phyloP scores from a whole-genome alignment of 2,113 vertebrate genomes.

The Aleadryas rufinucha region DNA sequence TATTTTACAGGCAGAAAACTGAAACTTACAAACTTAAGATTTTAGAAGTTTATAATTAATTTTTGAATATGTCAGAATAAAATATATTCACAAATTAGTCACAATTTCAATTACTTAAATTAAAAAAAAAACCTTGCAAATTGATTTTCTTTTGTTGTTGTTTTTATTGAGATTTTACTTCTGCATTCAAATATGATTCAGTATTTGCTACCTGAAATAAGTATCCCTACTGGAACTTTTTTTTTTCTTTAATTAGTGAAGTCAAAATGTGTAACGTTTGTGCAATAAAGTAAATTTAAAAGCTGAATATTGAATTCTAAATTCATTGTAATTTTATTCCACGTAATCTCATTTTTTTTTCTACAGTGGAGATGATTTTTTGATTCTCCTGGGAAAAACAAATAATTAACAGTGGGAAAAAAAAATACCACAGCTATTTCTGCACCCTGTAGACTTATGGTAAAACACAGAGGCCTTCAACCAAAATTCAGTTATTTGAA shows the following conservation, averaged over 20 bases:
- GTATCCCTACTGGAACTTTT: not conserved
- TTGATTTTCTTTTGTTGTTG: accelerated
- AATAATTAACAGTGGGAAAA: not conserved
- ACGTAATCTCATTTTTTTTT: not conserved
- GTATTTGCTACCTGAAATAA: not conserved
- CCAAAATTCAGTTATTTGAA: not conserved
- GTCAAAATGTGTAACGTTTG: not conserved
- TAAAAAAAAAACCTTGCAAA: not conserved
- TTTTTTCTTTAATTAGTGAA: not conserved
- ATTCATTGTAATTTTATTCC: not conserved
- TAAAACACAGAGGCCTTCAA: not conserved
- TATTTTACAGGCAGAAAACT: not conserved
- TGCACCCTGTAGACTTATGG: not conserved
- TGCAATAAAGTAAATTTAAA: not conserved
- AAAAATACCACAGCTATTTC: not conserved
- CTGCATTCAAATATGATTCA: not conserved
- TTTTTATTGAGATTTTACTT: not conserved
- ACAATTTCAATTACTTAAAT: not conserved
- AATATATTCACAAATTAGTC: not conserved
- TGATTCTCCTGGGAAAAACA: not conserved
- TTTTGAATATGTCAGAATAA: not conserved
- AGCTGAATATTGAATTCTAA: not conserved
- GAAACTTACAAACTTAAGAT: not conserved
- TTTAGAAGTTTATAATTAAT: not conserved
- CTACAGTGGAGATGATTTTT: not conserved